Percentiles rank a stretch among this genome's conserved stretches.
Conservation (phyloP, 2,113 vertebrate species). For the Chaetorhynchus papuensis region DNA sequence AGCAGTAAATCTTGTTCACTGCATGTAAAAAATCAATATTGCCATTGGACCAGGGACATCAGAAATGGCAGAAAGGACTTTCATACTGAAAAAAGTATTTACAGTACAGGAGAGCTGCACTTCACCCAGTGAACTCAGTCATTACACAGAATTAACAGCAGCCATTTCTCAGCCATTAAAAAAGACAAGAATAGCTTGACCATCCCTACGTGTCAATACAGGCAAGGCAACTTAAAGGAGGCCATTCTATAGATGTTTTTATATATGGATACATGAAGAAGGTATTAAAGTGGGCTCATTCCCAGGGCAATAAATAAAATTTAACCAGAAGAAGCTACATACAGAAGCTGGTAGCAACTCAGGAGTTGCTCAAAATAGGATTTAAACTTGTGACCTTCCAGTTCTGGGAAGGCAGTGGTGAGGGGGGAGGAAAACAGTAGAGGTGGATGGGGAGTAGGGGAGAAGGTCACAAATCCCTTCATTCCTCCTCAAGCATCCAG, state of each 20-base stretch:
- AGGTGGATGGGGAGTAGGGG: not conserved
- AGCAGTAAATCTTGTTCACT: not conserved
- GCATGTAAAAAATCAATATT: not conserved
- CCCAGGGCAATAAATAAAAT: not conserved
- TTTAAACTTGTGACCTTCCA: constrained; percentile 3
- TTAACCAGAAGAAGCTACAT: not conserved
- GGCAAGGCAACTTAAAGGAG: not conserved
- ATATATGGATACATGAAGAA: not conserved
- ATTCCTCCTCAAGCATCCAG: not conserved
- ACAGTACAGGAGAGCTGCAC: not conserved
- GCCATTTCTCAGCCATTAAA: not conserved
- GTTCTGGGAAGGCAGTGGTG: not conserved
- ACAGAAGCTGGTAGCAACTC: not conserved
- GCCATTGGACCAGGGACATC: not conserved
- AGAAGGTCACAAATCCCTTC: not conserved
- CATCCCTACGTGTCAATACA: not conserved
- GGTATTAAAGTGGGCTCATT: not conserved
- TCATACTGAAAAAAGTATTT: not conserved
- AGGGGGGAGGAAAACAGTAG: not conserved
- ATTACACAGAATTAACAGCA: not conserved
- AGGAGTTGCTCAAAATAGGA: not conserved
- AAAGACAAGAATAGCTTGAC: not conserved
- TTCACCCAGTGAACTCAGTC: not conserved
- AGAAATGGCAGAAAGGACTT: not conserved
- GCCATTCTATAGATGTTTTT: not conserved